phyloP scores from a whole-genome alignment of 2,113 vertebrate genomes.

The Aphelocoma coerulescens region DNA sequence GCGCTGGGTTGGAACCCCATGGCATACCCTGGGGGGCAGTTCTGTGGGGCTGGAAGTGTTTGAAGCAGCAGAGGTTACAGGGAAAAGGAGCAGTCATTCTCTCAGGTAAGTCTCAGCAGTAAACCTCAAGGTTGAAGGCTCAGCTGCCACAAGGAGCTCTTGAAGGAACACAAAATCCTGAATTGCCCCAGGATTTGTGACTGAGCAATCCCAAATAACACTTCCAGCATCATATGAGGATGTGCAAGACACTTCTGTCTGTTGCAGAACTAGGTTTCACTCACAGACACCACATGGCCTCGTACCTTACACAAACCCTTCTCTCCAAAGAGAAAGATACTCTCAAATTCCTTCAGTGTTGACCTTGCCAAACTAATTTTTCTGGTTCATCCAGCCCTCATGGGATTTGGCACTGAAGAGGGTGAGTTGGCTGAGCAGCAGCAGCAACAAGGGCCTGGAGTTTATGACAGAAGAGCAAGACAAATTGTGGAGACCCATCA shows the following conservation, averaged over 20 bases:
- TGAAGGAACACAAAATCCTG: neutral
- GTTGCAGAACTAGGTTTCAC: neutral
- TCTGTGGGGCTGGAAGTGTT: neutral
- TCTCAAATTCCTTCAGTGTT: neutral
- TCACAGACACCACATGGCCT: neutral
- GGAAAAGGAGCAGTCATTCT: neutral
- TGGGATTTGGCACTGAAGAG: neutral
- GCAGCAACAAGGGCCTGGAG: neutral
- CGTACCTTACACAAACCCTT: neutral
- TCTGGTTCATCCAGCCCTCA: neutral
- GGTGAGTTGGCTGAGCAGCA: neutral
- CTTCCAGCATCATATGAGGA: neutral
- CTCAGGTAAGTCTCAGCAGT: neutral
- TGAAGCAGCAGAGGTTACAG: neutral
- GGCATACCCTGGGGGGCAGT: neutral
- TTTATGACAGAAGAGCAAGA: neutral
- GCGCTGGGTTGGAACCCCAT: accelerated
- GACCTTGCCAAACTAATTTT: neutral
- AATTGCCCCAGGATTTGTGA: neutral
- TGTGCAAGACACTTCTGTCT: neutral
- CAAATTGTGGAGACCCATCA: neutral
- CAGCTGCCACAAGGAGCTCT: accelerated
- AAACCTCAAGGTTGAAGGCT: neutral
- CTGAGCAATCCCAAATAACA: neutral
- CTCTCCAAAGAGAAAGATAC: neutral